Evolutionary conservation across 2,113 vertebrate genomes (phyloP).

Genomic region (Saguinus midas): DNA sequence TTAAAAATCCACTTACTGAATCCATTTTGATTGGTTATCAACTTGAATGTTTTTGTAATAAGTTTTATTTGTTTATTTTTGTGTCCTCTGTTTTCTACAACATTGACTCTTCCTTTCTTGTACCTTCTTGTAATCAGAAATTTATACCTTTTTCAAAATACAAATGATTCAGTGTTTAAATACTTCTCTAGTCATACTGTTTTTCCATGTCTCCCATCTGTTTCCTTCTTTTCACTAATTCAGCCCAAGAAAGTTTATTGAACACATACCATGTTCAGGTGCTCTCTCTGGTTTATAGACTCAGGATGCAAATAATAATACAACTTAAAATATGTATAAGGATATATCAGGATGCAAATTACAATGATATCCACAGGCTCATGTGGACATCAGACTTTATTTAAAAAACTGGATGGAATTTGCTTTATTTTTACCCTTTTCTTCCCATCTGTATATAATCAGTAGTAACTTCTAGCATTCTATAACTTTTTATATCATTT

Average conservation of each 20-base stretch:
- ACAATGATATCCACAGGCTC: neutral
- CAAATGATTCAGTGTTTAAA: neutral
- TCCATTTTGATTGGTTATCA: neutral
- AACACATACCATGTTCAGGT: neutral
- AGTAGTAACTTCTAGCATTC: neutral
- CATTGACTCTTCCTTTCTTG: neutral
- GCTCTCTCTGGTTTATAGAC: neutral
- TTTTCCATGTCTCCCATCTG: neutral
- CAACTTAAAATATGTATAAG: neutral
- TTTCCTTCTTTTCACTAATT: neutral
- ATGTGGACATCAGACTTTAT: neutral
- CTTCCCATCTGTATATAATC: neutral
- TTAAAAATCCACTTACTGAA: neutral
- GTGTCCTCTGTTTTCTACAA: neutral
- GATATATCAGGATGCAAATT: neutral
- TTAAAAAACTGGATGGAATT: neutral
- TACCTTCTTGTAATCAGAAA: neutral
- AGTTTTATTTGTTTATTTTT: constrained; percentile 10
- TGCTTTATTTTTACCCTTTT: neutral
- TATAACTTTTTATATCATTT: neutral
- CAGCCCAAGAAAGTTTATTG: neutral
- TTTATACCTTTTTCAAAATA: neutral
- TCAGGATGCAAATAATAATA: neutral
- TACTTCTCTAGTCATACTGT: neutral
- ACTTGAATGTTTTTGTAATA: neutral